A percentile compares a stretch with the other conserved stretches of the same genome.
These are phyloP conservation scores for Apamea sordens DNA, from an alignment of 2,888 invertebrate genomes.

Conservation along the genomic window DNA sequence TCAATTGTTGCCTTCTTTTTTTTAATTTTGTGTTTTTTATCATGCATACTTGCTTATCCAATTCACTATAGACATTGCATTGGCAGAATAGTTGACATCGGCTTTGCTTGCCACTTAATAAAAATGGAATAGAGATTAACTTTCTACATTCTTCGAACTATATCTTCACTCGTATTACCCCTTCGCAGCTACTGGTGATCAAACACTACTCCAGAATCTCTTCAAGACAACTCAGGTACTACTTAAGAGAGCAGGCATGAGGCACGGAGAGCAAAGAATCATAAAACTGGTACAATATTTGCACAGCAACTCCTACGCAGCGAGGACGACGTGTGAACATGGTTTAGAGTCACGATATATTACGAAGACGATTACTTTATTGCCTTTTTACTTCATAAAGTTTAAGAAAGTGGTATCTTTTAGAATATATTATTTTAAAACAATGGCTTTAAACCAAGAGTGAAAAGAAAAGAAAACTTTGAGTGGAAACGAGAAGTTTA, in stretches of 20 bases:
- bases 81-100: too few species aligned
- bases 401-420: slow-evolving; percentile 25
- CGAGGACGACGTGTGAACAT: slow-evolving; percentile 31
- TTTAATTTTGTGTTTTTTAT: too few species aligned
- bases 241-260: slow-evolving; percentile 15
- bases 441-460: slow-evolving; percentile 4
- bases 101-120: too few species aligned
- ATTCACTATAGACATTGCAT: too few species aligned
- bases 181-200: slow-evolving; percentile 11
- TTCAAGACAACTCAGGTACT: neutral
- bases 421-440: neutral
- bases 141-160: neutral
- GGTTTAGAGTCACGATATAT: slow-evolving; percentile 25
- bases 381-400: slow-evolving; percentile 9
- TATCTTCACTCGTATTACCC: neutral
- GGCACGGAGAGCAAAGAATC: slow-evolving; percentile 37
- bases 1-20: too few species aligned
- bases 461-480: neutral
- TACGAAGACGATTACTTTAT: slow-evolving; percentile 25
- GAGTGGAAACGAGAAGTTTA: neutral
- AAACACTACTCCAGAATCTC: slow-evolving; percentile 6
- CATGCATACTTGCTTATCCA: too few species aligned
- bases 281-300: slow-evolving; percentile 57
- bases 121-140: too few species aligned
- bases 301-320: slow-evolving; percentile 49